Evolutionary conservation across 1,140 invertebrate species (phyloP).

Genomic region (Drosophila murphyi): DNA sequence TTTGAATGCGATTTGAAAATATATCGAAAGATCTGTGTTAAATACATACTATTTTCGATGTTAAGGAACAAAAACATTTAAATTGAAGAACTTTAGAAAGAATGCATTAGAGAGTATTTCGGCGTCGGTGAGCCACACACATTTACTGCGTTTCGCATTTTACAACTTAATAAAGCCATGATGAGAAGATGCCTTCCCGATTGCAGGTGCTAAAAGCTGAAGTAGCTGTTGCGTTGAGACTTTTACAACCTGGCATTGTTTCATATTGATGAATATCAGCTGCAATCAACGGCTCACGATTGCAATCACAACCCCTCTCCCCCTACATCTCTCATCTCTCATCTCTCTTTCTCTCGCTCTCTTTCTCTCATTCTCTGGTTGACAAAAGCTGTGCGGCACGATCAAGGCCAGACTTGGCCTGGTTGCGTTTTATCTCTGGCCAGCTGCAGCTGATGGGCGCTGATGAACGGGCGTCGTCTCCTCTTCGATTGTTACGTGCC

Average conservation of each 20-base stretch:
- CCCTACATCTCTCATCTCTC: not conserved
- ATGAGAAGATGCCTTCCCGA: constrained; percentile 36
- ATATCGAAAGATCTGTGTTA: not conserved
- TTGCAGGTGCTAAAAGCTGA: constrained; percentile 57
- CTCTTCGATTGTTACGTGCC: constrained; percentile 51
- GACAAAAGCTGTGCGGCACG: constrained; percentile 55
- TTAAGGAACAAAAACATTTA: not conserved
- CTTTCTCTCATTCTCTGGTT: constrained; percentile 7
- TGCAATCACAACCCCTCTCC: constrained; percentile 20
- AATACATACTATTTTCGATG: no score
- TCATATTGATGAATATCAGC: constrained; percentile 44
- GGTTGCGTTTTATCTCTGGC: constrained; percentile 5
- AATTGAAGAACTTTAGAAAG: no score
- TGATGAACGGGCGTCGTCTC: constrained; percentile 48
- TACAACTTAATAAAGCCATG: constrained; percentile 52
- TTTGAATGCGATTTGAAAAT: not conserved
- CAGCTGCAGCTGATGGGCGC: constrained; percentile 43
- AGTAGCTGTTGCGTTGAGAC: constrained; percentile 31
- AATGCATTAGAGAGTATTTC: constrained; percentile 13
- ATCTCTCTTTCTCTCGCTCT: constrained; percentile 1
- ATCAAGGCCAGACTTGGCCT: constrained; percentile 38
- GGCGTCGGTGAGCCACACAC: constrained; percentile 11
- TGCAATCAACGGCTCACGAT: constrained; percentile 48
- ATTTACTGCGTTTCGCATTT: constrained; percentile 29
- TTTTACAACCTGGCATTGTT: constrained; percentile 45